Evolutionary conservation across 2,888 invertebrate genomes (phyloP).

Genomic region (Hyalella azteca): DNA sequence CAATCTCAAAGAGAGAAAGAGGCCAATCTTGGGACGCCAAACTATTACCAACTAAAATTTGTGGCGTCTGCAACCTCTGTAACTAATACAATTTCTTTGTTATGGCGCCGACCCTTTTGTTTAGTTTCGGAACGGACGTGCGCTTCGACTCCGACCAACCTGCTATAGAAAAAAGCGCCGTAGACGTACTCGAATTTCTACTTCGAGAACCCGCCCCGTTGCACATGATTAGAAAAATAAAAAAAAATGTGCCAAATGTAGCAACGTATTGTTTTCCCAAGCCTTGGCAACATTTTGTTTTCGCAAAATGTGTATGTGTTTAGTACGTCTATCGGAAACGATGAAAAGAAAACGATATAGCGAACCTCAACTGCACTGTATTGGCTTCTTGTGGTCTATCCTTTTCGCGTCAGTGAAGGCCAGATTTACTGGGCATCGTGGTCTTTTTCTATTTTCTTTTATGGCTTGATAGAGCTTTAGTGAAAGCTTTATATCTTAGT

Average conservation of each 20-base stretch:
- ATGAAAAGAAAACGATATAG: not conserved
- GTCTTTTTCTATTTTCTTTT: constrained; percentile 35
- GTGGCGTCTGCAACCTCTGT: constrained; percentile 14
- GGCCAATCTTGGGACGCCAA: constrained; percentile 8
- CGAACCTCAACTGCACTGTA: not conserved
- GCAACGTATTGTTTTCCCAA: too few species aligned
- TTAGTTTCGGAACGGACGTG: not conserved
- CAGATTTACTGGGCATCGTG: constrained; percentile 21
- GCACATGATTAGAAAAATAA: too few species aligned
- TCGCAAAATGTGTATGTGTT: too few species aligned
- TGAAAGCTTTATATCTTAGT: constrained; percentile 30
- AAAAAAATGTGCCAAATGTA: too few species aligned
- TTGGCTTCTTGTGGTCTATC: not conserved
- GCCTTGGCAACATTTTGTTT: too few species aligned
- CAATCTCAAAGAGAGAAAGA: constrained; percentile 33
- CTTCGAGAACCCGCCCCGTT: too few species aligned
- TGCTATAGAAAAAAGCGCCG: too few species aligned
- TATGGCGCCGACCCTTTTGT: not conserved
- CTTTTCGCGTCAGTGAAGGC: constrained; percentile 16
- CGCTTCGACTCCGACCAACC: too few species aligned
- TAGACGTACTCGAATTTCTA: too few species aligned
- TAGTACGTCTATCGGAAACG: not conserved
- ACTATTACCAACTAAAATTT: constrained; percentile 25
- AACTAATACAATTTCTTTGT: constrained; percentile 28
- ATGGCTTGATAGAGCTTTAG: constrained; percentile 33